Percentiles rank a stretch among this genome's conserved stretches.
These are phyloP conservation scores for Sycophila texana DNA, from an alignment of 2,888 invertebrate genomes.

Conservation along the genomic window DNA sequence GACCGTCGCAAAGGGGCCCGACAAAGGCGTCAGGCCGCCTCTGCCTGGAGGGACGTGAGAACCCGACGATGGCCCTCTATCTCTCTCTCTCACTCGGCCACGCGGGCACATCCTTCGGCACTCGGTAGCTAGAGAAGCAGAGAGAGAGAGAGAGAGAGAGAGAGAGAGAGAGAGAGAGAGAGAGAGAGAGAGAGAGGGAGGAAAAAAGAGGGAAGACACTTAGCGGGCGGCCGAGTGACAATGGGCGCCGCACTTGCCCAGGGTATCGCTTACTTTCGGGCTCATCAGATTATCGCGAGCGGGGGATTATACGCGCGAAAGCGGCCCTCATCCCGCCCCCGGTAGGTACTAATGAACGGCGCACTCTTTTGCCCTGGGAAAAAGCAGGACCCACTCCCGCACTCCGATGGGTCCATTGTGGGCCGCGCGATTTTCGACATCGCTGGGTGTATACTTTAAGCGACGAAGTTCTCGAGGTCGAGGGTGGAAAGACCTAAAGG, in stretches of 20 bases:
- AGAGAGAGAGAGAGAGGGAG: not conserved
- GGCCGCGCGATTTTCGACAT: too few species aligned
- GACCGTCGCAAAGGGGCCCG: not conserved
- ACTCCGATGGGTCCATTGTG: too few species aligned
- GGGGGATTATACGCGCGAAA: slow-evolving; percentile 31
- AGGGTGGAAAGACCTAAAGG: too few species aligned
- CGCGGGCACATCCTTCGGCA: not conserved
- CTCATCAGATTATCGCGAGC: slow-evolving; percentile 51
- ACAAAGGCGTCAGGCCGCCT: too few species aligned
- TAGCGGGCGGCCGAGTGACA: not conserved
- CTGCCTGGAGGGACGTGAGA: too few species aligned
- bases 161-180: not conserved
- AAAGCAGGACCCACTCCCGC: too few species aligned
- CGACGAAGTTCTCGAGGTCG: too few species aligned
- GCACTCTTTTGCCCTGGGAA: slow-evolving; percentile 16
- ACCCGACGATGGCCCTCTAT: not conserved
- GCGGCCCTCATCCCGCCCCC: not conserved
- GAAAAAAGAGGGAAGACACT: not conserved
- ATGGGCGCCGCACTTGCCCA: not conserved
- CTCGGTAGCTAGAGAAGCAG: too few species aligned
- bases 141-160: not conserved
- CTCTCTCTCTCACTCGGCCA: not conserved
- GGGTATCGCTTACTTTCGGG: slow-evolving; percentile 29
- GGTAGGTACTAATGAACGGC: not conserved
- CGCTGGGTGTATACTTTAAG: too few species aligned